phyloP scores from a whole-genome alignment of 1,140 invertebrate species.

The Drosophila obscura region DNA sequence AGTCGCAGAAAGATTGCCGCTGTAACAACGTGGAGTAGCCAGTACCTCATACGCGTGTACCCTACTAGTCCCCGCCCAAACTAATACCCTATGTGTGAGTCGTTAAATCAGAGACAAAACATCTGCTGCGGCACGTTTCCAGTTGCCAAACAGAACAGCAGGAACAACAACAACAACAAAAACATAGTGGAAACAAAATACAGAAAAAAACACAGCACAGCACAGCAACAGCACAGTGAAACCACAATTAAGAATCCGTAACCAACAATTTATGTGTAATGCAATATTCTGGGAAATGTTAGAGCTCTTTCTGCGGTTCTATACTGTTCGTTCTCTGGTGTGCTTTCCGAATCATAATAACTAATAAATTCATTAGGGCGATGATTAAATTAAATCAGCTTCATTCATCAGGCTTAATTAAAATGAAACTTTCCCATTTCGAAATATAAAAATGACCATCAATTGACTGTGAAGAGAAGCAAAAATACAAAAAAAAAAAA shows the following conservation, averaged over 20 bases:
- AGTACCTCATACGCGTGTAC: constrained; percentile 8
- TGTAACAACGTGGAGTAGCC: constrained; percentile 67
- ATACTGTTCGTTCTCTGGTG: neutral
- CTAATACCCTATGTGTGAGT: constrained; percentile 29
- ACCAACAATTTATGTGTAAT: constrained; percentile 35
- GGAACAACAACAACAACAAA: constrained; percentile 6
- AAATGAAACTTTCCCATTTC: constrained; percentile 76
- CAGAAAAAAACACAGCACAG: neutral
- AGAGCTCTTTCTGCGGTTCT: neutral
- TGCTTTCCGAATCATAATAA: constrained; percentile 21
- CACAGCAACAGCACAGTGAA: constrained; percentile 1
- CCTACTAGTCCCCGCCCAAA: neutral
- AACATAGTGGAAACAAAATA: constrained; percentile 15
- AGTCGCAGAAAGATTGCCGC: constrained; percentile 75
- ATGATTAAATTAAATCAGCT: constrained; percentile 81
- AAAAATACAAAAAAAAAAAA: constrained; percentile 21
- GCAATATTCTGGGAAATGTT: constrained; percentile 7
- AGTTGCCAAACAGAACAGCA: constrained; percentile 30
- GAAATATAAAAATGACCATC: constrained; percentile 57
- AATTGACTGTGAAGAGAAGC: constrained; percentile 69
- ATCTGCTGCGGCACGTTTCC: constrained; percentile 60
- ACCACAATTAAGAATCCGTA: constrained; percentile 19
- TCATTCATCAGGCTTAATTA: constrained; percentile 79
- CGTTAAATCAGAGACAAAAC: constrained; percentile 44
- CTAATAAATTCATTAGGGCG: constrained; percentile 78